Conservation (phyloP, 2,888 invertebrate genomes). For the Polietes domitor region DNA sequence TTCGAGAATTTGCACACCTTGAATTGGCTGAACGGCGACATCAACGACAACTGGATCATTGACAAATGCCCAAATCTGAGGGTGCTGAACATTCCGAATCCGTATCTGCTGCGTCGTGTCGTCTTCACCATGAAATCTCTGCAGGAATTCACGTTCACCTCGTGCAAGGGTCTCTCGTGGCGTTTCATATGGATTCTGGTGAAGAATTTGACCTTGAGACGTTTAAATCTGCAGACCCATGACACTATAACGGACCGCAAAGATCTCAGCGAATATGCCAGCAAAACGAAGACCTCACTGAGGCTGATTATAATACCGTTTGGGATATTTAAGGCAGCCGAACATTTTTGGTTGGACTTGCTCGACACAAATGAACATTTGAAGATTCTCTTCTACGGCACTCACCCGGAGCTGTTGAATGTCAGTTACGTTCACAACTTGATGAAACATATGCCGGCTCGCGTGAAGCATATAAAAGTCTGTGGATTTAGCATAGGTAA, state of each 20-base stretch:
- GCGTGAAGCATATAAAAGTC: conserved; percentile 35
- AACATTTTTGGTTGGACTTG: conserved; percentile 56
- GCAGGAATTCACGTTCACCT: conserved; percentile 51
- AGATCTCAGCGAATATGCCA: conserved; percentile 49
- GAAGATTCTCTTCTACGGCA: conserved; percentile 45
- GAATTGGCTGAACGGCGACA: conserved; percentile 60
- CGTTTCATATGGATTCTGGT: conserved; percentile 56
- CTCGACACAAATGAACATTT: conserved; percentile 29
- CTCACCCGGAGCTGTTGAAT: conserved; percentile 51
- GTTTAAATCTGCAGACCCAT: conserved; percentile 44
- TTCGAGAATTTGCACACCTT: conserved; percentile 58
- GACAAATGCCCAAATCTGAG: conserved; percentile 59
- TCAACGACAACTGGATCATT: conserved; percentile 62
- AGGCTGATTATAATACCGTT: conserved; percentile 37
- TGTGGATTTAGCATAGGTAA: conserved; percentile 60
- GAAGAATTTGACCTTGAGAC: conserved; percentile 50
- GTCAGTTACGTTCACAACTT: conserved; percentile 42
- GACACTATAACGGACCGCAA: conserved; percentile 48
- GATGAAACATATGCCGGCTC: background rate
- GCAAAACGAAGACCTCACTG: conserved; percentile 45
- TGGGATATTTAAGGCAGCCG: conserved; percentile 51
- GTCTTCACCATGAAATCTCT: conserved; percentile 58
- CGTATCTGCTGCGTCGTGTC: conserved; percentile 56
- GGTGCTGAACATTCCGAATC: conserved; percentile 58
- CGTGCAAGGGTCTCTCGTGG: conserved; percentile 58